A percentile compares a stretch with the other conserved stretches of the same genome.
These are phyloP conservation scores for Folsomia manolachei DNA, from an alignment of 2,888 invertebrate species.

Conservation along the genomic window DNA sequence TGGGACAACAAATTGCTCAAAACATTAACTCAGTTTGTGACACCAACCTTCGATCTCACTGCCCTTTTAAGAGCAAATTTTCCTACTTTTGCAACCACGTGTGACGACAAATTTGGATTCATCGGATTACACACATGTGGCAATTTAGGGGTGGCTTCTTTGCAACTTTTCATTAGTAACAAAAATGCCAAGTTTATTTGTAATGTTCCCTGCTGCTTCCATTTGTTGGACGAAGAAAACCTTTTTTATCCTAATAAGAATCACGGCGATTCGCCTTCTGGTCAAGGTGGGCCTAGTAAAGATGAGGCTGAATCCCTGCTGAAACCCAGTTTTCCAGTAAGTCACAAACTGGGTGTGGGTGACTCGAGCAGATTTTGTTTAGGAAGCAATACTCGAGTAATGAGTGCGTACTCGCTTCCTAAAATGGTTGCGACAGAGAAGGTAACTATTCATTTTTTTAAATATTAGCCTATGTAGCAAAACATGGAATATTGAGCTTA, in stretches of 20 bases:
- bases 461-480: too few species aligned
- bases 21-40: constrained; percentile 34
- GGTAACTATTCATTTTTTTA: constrained; percentile 46
- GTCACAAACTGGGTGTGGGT: constrained; percentile 58
- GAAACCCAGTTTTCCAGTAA: constrained; percentile 67
- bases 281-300: background rate
- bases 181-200: constrained; percentile 63
- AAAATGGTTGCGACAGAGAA: constrained; percentile 62
- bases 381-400: constrained; percentile 77
- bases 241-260: constrained; percentile 33
- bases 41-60: constrained; percentile 30
- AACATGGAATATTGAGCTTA: background rate
- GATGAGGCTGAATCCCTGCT: constrained; percentile 6
- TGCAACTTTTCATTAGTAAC: constrained; percentile 66
- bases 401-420: constrained; percentile 79
- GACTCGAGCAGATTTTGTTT: constrained; percentile 55
- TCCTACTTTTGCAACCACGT: background rate
- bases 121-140: constrained; percentile 87
- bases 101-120: constrained; percentile 51
- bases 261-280: constrained; percentile 19
- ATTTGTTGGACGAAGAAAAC: constrained; percentile 67
- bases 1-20: constrained; percentile 26
- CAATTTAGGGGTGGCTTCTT: constrained; percentile 69
- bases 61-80: constrained; percentile 26
- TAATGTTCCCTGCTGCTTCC: constrained; percentile 88